phyloP scores from a whole-genome alignment of 2,797 vertebrate species.

The Notolepis coatsorum region DNA sequence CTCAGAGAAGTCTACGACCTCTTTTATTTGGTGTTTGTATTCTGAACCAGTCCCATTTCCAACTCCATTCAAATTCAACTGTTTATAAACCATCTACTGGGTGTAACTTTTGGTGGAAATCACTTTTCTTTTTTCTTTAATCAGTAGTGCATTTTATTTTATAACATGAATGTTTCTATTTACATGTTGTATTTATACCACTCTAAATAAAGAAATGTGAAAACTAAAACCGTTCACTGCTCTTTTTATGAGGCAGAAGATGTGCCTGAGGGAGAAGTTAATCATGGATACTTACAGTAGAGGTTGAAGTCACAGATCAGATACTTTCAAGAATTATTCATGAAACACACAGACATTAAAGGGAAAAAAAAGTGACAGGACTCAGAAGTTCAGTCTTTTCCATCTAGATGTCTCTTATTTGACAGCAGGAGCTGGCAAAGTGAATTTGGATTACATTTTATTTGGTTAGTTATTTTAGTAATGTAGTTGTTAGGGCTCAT shows the following conservation, averaged over 20 bases:
- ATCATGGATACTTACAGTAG: neutral
- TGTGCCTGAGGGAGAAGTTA: too few relatives aligned
- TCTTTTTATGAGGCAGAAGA: neutral
- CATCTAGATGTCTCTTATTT: too few relatives aligned
- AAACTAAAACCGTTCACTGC: constrained; percentile 10
- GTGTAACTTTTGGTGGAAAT: neutral
- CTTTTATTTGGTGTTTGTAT: neutral
- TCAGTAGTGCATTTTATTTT: constrained; percentile 23
- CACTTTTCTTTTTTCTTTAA: constrained; percentile 22
- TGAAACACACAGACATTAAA: neutral
- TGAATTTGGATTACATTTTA: too few relatives aligned
- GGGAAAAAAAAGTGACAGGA: neutral
- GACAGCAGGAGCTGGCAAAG: too few relatives aligned
- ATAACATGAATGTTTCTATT: constrained; percentile 30
- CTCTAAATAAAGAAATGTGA: constrained; percentile 38
- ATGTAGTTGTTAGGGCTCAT: too few relatives aligned
- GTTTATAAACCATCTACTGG: neutral
- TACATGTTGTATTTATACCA: constrained; percentile 44
- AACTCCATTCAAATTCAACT: neutral
- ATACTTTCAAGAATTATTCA: neutral
- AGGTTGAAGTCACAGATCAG: constrained; percentile 7
- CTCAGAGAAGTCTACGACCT: too few relatives aligned
- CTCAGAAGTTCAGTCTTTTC: neutral
- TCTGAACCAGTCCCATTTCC: neutral
- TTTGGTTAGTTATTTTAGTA: too few relatives aligned